These are phyloP conservation scores for Sabatieria punctata DNA, from an alignment of 2,888 invertebrate genomes.

Conservation along the genomic window DNA sequence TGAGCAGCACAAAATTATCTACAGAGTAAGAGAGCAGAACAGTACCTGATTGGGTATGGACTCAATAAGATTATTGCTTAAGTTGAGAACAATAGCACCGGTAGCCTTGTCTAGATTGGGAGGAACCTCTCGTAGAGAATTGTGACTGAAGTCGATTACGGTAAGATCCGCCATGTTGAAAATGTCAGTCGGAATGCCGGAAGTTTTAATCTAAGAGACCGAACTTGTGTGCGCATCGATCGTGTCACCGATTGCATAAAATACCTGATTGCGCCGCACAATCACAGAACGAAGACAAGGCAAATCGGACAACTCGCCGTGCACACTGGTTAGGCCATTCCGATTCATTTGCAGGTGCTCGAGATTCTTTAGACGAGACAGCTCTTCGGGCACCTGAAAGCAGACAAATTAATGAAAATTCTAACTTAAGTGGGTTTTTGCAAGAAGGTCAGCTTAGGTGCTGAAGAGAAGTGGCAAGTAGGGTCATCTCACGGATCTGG, in stretches of 20 bases:
- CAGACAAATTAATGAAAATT: background rate
- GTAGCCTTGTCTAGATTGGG: conserved; percentile 81
- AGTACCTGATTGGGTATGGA: conserved; percentile 25
- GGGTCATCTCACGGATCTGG: no score
- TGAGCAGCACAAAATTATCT: no score
- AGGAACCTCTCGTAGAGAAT: conserved; percentile 83
- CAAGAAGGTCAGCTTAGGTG: no score
- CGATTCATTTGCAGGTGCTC: conserved; percentile 81
- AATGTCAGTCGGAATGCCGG: conserved; percentile 77
- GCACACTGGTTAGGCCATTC: conserved; percentile 59
- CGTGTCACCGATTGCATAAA: background rate
- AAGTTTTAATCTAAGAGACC: conserved; percentile 50
- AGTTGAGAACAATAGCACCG: conserved; percentile 77
- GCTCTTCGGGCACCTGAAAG: conserved; percentile 59
- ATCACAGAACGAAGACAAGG: conserved; percentile 76
- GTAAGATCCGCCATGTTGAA: conserved; percentile 83
- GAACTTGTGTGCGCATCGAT: background rate
- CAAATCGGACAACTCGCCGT: conserved; percentile 51
- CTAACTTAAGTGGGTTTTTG: no score
- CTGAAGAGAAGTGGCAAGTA: no score
- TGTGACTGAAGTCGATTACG: conserved; percentile 85
- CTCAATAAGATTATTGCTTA: conserved; percentile 57
- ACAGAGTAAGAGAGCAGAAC: no score
- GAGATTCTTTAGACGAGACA: conserved; percentile 79
- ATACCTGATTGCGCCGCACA: conserved; percentile 65